Base-by-base conservation (phyloP, 2,797 vertebrate species). In the Sus cebifrons region DNA sequence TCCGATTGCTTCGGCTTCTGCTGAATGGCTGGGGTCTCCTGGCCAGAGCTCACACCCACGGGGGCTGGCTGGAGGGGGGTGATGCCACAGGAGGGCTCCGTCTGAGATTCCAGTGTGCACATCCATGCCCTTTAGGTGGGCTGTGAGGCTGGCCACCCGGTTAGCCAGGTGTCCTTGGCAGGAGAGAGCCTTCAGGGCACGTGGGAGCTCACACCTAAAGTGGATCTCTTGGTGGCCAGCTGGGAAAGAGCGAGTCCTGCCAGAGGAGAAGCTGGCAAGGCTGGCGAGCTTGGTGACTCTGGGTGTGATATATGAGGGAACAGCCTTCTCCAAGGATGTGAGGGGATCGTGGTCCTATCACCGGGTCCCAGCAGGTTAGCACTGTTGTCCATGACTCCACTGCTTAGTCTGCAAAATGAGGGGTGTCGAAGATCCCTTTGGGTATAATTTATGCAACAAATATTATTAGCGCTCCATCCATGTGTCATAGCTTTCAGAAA, bases 1-100 rank as follows among this genome's bases (percentile, higher is more conserved):
- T 44, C 52, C 0, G 3, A 96, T 88, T 90, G 86, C 85, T 91
- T 87, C 0, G 1, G 86, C 73, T 85, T 95, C 86, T 95, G 84
- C 87, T 2, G 74, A 85, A 77, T 52, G 36, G 17, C n/a, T 85
- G 60, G 52, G 68, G 62, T 54, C 52, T 81, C 49, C 74, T 20
- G 56, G 79, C 32, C 60, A 8, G 44, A 1, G 20, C 54, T 92
- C 52, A 78, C 73, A 83, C 86, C 40, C 67, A 7, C 0, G 16
- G 56, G 93, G 65, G 29, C 78, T 65, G 94, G 36, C 49, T 49
- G 44, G 44, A 10, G 11, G 27, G 18, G 13, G 16, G 16, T 18
- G 25, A 8, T 17, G 20, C 64, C 68, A 68, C 16, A 16, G 85
- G 29, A 36, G 29, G 32, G 40, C 6, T 92, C 64, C 29, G 70